These are phyloP conservation scores for Mormyrops boulengeri DNA, from an alignment of 2,797 vertebrate genomes.

Conservation along the genomic window DNA sequence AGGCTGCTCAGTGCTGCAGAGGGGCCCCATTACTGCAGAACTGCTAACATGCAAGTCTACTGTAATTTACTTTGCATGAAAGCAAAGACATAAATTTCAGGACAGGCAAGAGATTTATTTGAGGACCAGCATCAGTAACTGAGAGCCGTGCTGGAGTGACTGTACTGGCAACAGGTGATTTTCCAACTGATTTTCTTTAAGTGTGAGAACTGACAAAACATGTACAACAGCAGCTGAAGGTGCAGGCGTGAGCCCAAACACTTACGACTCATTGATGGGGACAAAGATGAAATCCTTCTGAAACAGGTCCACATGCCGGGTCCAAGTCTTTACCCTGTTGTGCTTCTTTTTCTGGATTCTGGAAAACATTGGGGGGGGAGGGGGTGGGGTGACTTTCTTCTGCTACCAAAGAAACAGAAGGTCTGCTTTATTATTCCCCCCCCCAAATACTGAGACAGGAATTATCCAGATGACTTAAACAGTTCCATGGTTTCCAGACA, in stretches of 20 bases:
- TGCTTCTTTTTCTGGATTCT: conserved; percentile 92
- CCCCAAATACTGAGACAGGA: not conserved
- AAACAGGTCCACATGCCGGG: conserved; percentile 93
- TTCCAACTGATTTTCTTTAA: not conserved
- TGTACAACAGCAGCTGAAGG: not conserved
- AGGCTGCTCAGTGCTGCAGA: not conserved
- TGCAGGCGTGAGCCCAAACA: conserved; percentile 23
- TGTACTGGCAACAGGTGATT: not conserved
- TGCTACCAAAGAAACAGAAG: not conserved
- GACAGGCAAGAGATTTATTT: not conserved
- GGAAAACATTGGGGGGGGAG: conserved; percentile 31
- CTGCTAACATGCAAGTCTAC: not conserved
- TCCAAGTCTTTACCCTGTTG: conserved; percentile 95
- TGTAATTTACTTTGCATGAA: not conserved
- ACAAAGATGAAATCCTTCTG: conserved; percentile 98
- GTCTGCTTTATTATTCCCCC: not conserved
- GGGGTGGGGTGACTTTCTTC: not conserved
- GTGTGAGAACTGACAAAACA: not conserved
- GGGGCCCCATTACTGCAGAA: not conserved
- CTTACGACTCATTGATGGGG: conserved; percentile 98
- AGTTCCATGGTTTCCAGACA: not conserved
- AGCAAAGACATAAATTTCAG: not conserved
- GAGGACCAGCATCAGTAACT: not conserved
- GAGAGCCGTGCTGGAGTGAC: not conserved
- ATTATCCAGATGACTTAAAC: not conserved